Conservation (phyloP, 2,113 vertebrate genomes). For the Spea bombifrons region DNA sequence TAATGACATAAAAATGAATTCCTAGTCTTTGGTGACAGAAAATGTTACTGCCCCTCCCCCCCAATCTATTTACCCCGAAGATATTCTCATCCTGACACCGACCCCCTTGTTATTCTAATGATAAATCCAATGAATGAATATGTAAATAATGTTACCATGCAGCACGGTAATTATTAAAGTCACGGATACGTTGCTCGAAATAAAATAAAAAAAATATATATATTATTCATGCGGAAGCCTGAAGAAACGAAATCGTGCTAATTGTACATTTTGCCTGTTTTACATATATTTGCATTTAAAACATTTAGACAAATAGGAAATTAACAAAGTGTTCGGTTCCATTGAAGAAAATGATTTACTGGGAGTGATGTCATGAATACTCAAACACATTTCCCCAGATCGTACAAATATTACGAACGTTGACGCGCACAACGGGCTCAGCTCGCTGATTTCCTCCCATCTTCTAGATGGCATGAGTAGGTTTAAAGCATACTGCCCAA, state of each 20-base stretch:
- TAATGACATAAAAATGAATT: too few relatives aligned
- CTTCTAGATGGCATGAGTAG: too few relatives aligned
- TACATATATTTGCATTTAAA: slow-evolving; percentile 36
- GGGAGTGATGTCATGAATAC: neutral
- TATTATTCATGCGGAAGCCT: neutral
- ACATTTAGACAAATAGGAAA: neutral
- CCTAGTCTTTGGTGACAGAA: too few relatives aligned
- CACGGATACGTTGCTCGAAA: neutral
- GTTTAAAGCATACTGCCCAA: too few relatives aligned
- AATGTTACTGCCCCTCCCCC: neutral
- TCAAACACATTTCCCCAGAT: neutral
- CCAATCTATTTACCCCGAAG: neutral
- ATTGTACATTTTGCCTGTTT: slow-evolving; percentile 29
- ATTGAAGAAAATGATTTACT: neutral
- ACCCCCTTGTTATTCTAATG: neutral
- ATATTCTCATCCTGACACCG: neutral
- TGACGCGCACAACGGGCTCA: too few relatives aligned
- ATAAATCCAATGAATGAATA: slow-evolving; percentile 17
- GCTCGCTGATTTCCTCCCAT: too few relatives aligned
- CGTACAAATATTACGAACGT: too few relatives aligned
- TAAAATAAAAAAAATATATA: neutral
- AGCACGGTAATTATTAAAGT: slow-evolving; percentile 18
- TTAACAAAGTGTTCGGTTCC: neutral
- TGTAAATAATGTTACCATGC: slow-evolving; percentile 18
- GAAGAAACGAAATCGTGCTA: slow-evolving; percentile 1